Conservation (phyloP, 1,140 invertebrate species). For the Drosophila aff. region DNA sequence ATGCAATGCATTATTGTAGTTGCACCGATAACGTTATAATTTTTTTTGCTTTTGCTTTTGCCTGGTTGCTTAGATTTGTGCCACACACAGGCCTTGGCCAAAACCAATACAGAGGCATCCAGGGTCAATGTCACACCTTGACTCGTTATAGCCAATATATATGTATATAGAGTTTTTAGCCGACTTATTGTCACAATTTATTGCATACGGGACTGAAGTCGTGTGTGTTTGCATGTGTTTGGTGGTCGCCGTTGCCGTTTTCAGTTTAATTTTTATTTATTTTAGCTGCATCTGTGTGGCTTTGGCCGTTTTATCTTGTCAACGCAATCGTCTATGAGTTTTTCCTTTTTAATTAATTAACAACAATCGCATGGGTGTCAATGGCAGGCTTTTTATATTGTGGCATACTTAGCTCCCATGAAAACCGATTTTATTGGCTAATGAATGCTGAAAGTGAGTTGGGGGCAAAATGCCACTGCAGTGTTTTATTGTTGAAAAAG, state of each 20-base stretch:
- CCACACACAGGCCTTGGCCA: conserved; percentile 47
- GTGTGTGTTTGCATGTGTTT: conserved; percentile 20
- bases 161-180: conserved; percentile 48
- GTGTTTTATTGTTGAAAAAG: conserved; percentile 21
- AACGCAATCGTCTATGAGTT: conserved; percentile 79
- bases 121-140: conserved; percentile 81
- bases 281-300: conserved; percentile 51
- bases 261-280: conserved; percentile 44
- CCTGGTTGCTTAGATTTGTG: conserved; percentile 54
- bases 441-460: conserved; percentile 47
- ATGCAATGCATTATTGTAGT: conserved; percentile 69
- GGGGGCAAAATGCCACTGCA: conserved; percentile 4
- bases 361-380: conserved; percentile 78
- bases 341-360: conserved; percentile 74
- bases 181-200: conserved; percentile 76
- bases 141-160: conserved; percentile 60
- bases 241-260: conserved; percentile 11
- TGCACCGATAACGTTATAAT: conserved; percentile 55
- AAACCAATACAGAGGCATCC: conserved; percentile 32
- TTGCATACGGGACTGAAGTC: conserved; percentile 55
- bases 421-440: conserved; percentile 32
- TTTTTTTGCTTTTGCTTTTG: conserved; percentile 11
- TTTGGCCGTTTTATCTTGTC: conserved; percentile 75
- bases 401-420: conserved; percentile 41
- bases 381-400: conserved; percentile 49